Percentiles rank a stretch among this genome's conserved stretches.
Conservation (phyloP, 2,888 invertebrate species). For the Hydrotaea cyrtoneurina region DNA sequence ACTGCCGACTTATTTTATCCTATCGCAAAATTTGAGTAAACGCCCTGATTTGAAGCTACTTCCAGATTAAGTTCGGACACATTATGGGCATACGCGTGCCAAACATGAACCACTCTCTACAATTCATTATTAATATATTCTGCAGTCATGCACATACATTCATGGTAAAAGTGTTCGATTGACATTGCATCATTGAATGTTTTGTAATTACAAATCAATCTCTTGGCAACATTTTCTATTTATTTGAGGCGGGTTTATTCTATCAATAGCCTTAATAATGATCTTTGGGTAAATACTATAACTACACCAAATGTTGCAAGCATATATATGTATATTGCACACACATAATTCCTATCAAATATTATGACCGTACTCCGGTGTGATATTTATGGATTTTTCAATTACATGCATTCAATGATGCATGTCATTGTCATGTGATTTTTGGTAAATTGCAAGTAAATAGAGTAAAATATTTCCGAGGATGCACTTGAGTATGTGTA, state of each 20-base stretch:
- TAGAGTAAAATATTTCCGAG: constrained; percentile 31
- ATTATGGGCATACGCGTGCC: too few species aligned
- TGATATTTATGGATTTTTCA: constrained; percentile 54
- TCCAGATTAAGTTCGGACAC: too few species aligned
- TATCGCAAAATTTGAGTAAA: too few species aligned
- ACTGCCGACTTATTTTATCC: too few species aligned
- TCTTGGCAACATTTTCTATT: background rate
- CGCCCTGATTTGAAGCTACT: too few species aligned
- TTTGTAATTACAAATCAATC: constrained; percentile 15
- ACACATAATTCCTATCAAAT: too few species aligned
- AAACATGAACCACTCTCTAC: too few species aligned
- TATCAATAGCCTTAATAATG: constrained; percentile 26
- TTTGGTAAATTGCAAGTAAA: constrained; percentile 52
- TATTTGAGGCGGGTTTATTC: background rate
- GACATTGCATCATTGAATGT: constrained; percentile 15
- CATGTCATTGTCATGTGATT: constrained; percentile 41
- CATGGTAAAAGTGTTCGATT: constrained; percentile 33
- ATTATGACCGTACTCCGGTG: background rate
- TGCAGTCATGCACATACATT: too few species aligned
- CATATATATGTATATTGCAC: background rate
- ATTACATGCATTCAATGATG: constrained; percentile 52
- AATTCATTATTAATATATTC: too few species aligned
- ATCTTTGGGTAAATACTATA: constrained; percentile 34
- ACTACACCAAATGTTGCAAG: constrained; percentile 25
- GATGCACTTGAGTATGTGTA: background rate